Evolutionary conservation across 2,797 vertebrate species (phyloP).

Genomic region (Galagoides demidoff): DNA sequence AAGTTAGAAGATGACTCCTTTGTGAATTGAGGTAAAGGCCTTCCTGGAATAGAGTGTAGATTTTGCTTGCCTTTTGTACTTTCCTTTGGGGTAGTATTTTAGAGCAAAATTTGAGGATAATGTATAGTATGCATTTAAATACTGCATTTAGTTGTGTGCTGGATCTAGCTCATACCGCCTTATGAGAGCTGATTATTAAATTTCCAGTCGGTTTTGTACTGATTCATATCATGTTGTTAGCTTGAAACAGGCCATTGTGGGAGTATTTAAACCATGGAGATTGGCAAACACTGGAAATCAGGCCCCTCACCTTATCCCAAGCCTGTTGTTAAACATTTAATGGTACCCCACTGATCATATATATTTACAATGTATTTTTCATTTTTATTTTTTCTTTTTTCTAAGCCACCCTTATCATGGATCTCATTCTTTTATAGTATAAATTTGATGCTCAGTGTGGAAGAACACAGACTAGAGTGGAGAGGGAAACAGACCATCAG

Average conservation of each 20-base stretch:
- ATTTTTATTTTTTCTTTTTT: constrained; percentile 40
- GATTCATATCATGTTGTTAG: constrained; percentile 1
- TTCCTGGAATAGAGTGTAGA: neutral
- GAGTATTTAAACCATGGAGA: constrained; percentile 36
- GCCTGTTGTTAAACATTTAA: neutral
- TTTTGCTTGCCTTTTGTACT: constrained; percentile 14
- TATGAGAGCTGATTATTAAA: neutral
- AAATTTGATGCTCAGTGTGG: constrained; percentile 3
- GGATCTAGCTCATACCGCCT: neutral
- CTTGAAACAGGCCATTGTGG: neutral
- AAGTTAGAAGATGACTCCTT: constrained; percentile 32
- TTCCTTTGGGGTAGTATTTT: neutral
- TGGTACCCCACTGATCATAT: neutral
- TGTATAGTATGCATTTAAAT: neutral
- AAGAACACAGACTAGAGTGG: neutral
- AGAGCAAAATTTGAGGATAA: constrained; percentile 11
- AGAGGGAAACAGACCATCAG: constrained; percentile 11
- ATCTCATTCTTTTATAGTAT: constrained; percentile 33
- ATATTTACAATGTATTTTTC: neutral
- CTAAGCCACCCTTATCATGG: constrained; percentile 17
- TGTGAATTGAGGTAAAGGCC: neutral
- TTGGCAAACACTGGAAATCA: constrained; percentile 47
- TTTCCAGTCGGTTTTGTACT: constrained; percentile 29
- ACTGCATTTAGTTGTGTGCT: neutral
- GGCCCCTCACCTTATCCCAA: neutral